phyloP scores from a whole-genome alignment of 2,888 invertebrate genomes.

The Sphinx pinastri region DNA sequence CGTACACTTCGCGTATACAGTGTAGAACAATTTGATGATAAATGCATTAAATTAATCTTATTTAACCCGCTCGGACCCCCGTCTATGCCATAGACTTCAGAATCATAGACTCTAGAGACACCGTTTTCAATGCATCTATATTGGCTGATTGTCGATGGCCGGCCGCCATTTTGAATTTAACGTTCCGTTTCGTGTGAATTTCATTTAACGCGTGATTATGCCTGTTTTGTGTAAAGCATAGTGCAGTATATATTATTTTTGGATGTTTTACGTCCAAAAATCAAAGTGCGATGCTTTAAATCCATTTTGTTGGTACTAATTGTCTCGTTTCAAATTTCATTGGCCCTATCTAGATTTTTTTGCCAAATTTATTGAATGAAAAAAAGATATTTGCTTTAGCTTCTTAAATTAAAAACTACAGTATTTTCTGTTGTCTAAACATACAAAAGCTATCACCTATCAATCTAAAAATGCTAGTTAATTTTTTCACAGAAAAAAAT shows the following conservation, averaged over 20 bases:
- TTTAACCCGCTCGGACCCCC: background rate
- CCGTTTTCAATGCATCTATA: constrained; percentile 67
- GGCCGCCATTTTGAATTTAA: constrained; percentile 1
- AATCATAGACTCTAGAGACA: constrained; percentile 35
- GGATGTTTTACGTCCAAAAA: background rate
- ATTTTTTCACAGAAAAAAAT: background rate
- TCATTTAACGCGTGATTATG: background rate
- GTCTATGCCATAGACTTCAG: background rate
- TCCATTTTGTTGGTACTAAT: background rate
- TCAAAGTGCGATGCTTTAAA: background rate
- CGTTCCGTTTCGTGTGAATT: constrained; percentile 3
- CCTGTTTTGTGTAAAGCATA: background rate
- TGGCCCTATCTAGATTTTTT: background rate
- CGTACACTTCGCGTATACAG: background rate
- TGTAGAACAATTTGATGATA: constrained; percentile 12
- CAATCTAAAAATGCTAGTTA: background rate
- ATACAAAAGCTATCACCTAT: constrained; percentile 11
- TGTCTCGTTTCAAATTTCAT: background rate
- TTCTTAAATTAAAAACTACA: background rate
- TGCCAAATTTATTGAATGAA: background rate
- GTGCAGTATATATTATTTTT: background rate
- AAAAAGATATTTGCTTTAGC: background rate
- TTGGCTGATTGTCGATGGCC: constrained; percentile 53
- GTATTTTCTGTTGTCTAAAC: background rate
- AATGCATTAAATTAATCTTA: constrained; percentile 15